Evolutionary conservation across 2,888 invertebrate species (phyloP).

Genomic region (Halictus ligatus): DNA sequence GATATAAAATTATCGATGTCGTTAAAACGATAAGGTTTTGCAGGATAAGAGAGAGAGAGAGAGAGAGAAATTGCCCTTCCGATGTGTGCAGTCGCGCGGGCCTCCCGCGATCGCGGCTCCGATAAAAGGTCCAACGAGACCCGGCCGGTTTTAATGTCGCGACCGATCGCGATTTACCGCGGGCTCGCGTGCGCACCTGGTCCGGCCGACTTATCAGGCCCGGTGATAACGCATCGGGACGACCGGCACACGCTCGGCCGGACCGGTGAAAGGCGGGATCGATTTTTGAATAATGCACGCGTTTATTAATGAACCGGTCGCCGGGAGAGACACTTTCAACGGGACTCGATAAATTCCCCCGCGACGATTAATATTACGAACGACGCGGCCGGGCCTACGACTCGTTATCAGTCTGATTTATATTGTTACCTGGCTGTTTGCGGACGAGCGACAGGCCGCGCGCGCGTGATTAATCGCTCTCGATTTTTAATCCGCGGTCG

Average conservation of each 20-base stretch:
- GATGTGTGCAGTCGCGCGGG: neutral
- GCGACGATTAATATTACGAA: slow-evolving; percentile 2
- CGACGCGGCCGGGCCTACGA: neutral
- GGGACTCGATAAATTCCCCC: slow-evolving; percentile 4
- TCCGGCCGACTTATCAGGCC: slow-evolving; percentile 41
- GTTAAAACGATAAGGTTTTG: neutral
- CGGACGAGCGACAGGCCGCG: neutral
- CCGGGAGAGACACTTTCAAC: slow-evolving; percentile 30
- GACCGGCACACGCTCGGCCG: slow-evolving; percentile 24
- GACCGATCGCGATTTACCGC: slow-evolving; percentile 56
- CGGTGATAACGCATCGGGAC: slow-evolving; percentile 53
- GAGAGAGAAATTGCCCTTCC: neutral
- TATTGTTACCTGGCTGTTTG: slow-evolving; percentile 5
- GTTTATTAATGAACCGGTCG: slow-evolving; percentile 42
- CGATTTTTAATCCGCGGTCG: neutral
- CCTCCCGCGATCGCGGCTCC: slow-evolving; percentile 35
- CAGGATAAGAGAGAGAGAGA: neutral
- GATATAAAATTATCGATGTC: neutral
- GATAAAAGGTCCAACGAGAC: slow-evolving; percentile 59
- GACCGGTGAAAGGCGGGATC: slow-evolving; percentile 22
- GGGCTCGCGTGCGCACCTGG: slow-evolving; percentile 52
- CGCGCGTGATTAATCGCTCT: neutral
- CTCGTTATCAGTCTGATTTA: slow-evolving; percentile 16
- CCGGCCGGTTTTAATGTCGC: slow-evolving; percentile 58
- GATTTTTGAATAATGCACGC: slow-evolving; percentile 52